Conservation (phyloP, 2,113 vertebrate genomes). For the Plectropomus leopardus region DNA sequence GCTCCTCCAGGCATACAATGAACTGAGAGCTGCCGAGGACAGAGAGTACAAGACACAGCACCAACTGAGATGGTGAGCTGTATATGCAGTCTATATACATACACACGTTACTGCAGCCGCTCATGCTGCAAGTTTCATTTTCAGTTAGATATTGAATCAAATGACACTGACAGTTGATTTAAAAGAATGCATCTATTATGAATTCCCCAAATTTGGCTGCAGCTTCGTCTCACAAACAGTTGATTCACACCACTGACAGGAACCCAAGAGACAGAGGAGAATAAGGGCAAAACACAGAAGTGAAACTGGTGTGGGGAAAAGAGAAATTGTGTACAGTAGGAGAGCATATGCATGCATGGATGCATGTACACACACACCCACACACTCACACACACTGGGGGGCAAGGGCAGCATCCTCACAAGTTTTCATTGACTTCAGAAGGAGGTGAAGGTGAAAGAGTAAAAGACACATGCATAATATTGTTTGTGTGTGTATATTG, state of each 20-base stretch:
- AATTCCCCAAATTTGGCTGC: not conserved
- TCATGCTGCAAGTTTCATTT: slow-evolving; percentile 14
- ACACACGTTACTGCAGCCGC: not conserved
- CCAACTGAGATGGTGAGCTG: slow-evolving; percentile 70
- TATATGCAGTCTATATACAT: not conserved
- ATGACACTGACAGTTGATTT: not conserved
- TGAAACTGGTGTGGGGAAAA: slow-evolving; percentile 71
- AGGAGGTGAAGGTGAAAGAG: slow-evolving; percentile 55
- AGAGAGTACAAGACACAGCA: slow-evolving; percentile 64
- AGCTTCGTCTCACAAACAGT: not conserved
- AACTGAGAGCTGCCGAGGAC: slow-evolving; percentile 73
- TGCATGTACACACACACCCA: slow-evolving; percentile 15
- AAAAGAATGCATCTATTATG: not conserved
- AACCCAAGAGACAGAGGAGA: slow-evolving; percentile 78
- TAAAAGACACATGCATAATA: slow-evolving; percentile 4
- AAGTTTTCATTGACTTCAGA: no score
- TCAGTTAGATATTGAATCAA: slow-evolving; percentile 15
- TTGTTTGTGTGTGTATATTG: not conserved
- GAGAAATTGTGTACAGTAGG: slow-evolving; percentile 33
- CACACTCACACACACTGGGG: no score
- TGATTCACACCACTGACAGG: slow-evolving; percentile 54
- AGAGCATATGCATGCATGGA: not conserved
- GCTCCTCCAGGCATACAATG: slow-evolving; percentile 71
- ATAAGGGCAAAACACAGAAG: slow-evolving; percentile 74
- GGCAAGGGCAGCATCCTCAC: slow-evolving; percentile 55